These are phyloP conservation scores for Phrynocephalus guinanensis DNA, from an alignment of 2,797 vertebrate genomes.

Conservation along the genomic window DNA sequence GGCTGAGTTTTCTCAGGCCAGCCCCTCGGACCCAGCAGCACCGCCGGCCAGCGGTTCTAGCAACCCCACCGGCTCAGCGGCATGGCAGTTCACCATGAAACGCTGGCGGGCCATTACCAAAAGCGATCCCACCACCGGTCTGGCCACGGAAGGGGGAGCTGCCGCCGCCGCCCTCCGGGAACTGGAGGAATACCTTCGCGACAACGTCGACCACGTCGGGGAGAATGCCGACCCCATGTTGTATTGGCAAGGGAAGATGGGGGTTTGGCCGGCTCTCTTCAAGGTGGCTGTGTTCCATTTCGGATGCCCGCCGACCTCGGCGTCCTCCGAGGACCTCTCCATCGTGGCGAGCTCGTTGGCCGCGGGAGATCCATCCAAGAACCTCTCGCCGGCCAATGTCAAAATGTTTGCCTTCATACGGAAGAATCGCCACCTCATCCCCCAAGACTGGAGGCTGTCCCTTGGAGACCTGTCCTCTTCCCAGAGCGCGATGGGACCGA, in stretches of 20 bases:
- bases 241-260: slow-evolving; percentile 45
- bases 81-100: slow-evolving; percentile 39
- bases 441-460: slow-evolving; percentile 24
- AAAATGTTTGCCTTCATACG: slow-evolving; percentile 32
- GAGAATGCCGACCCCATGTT: slow-evolving; percentile 14
- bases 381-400: slow-evolving; percentile 26
- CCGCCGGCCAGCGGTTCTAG: background rate
- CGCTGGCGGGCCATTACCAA: slow-evolving; percentile 32
- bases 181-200: slow-evolving; percentile 33
- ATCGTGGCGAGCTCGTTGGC: fast-evolving
- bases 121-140: background rate
- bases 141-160: background rate
- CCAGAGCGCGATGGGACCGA: background rate
- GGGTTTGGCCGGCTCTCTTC: slow-evolving; percentile 22
- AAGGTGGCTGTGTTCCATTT: slow-evolving; percentile 28
- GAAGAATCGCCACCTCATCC: slow-evolving; percentile 36
- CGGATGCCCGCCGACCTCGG: background rate
- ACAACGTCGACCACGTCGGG: slow-evolving; percentile 25
- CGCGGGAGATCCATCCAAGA: background rate
- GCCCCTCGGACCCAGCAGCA: background rate
- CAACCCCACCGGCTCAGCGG: background rate
- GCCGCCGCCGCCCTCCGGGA: background rate
- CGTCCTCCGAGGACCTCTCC: background rate
- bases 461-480: slow-evolving; percentile 7
- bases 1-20: fast-evolving